Evolutionary conservation across 53 echinoderm and acorn worm genomes (phyloP).

Genomic region (Glandiceps talaboti): DNA sequence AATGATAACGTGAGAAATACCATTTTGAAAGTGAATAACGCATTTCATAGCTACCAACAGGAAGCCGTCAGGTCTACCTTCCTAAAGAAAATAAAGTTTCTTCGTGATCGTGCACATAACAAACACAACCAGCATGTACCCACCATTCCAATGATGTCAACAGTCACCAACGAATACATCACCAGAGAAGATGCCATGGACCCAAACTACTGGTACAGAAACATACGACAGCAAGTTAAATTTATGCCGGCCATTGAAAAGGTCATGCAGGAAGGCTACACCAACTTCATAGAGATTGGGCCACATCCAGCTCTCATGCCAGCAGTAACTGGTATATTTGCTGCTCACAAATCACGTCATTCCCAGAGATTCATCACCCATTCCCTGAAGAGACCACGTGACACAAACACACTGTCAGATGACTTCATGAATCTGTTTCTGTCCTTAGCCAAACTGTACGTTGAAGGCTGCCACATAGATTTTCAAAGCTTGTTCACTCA

Average conservation of each 20-base stretch:
- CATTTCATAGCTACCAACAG: constrained; percentile 96
- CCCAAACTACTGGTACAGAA: constrained; percentile 40
- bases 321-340: constrained; percentile 25
- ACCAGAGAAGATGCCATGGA: constrained; percentile 21
- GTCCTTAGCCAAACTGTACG: constrained; percentile 1
- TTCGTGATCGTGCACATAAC: constrained; percentile 1
- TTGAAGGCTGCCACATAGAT: constrained; percentile 3
- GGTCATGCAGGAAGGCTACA: constrained; percentile 25
- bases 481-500: not conserved
- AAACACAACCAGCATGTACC: not conserved
- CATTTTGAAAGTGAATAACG: constrained; percentile 46
- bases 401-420: not conserved
- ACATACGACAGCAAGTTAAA: constrained; percentile 25
- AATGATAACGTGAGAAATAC: constrained; percentile 19
- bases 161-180: constrained; percentile 32
- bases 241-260: constrained; percentile 28
- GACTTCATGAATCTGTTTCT: not conserved
- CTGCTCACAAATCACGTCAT: not conserved
- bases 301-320: constrained; percentile 27
- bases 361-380: not conserved
- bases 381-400: constrained; percentile 12
- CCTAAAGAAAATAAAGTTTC: constrained; percentile 69
- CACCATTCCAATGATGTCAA: constrained; percentile 42
- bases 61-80: constrained; percentile 78
- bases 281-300: constrained; percentile 37